Percentiles rank a stretch among this genome's conserved stretches.
phyloP scores from a whole-genome alignment of 2,888 invertebrate species.

The Oscheius myriophilus region DNA sequence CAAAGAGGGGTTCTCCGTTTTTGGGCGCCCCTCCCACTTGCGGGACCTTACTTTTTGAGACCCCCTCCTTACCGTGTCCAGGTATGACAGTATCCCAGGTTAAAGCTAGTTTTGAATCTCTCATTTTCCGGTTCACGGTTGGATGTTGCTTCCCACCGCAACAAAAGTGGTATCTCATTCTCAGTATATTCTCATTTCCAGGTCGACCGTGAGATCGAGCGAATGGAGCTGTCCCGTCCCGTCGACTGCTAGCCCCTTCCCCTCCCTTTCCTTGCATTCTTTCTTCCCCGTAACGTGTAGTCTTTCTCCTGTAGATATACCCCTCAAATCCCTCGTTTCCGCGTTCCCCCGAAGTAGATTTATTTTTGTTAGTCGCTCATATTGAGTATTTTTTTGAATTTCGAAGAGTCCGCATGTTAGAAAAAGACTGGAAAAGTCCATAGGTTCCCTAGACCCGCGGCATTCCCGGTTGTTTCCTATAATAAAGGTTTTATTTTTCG shows the following conservation, averaged over 20 bases:
- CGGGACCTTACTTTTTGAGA: no score
- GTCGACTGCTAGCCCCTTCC: constrained; percentile 11
- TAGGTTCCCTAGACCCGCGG: background rate
- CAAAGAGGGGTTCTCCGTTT: no score
- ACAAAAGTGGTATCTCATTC: background rate
- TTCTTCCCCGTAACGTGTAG: constrained; percentile 16
- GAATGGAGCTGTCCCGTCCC: constrained; percentile 27
- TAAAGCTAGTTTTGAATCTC: no score
- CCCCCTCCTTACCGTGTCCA: no score
- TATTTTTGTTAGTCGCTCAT: constrained; percentile 7
- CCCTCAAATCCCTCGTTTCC: background rate
- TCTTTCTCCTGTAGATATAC: background rate
- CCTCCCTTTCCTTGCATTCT: constrained; percentile 1
- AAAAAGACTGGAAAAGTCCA: background rate
- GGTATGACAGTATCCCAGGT: no score
- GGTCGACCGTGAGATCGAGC: constrained; percentile 28
- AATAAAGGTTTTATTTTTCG: background rate
- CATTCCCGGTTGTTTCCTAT: background rate
- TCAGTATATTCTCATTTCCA: constrained; percentile 8
- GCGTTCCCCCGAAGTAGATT: background rate
- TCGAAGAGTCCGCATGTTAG: background rate
- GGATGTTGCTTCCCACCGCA: no score
- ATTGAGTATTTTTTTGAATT: constrained; percentile 5
- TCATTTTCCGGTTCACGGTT: no score
- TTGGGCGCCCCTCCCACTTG: no score